Evolutionary conservation across 2,888 invertebrate species (phyloP), one percentile per base, ranked within the genome.

Genomic region (Synergus itoensis): DNA sequence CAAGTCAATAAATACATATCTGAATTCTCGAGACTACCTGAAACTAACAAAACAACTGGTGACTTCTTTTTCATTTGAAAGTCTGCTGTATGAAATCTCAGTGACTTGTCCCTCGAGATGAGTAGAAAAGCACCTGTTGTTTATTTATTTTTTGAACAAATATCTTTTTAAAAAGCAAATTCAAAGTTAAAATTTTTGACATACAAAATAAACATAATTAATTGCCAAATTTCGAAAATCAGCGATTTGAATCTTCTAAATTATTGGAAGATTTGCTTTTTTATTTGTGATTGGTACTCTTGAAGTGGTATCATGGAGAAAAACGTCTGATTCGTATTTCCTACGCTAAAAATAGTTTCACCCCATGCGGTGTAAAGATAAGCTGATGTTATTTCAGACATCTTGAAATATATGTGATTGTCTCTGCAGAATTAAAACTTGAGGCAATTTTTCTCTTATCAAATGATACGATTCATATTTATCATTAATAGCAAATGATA

Each of bases 361-460:
- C 82, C 81, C 82, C 83, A 73, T 73, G 73, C 53, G 73, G 73
- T 73, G 53, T 69, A 80, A 79, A 82, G 84, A 85, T 85, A 85
- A 85, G 85, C 83, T 80, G 84, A 84, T 81, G 82, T 82, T 83
- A 82, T 81, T 81, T 65, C 80, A 73, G 53, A 64, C 77, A 77
- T 28, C 64, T 63, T 48, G 18, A 48, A 53, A 73, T 73, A 73
- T 73, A 67, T 73, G 53, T n/a, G 36, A 73, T 73, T 73, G 73
- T 73, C 73, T 36, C 48, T n/a, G 16, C 48, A 16, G n/a, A 53
- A n/a, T 53, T 28, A 40, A 73, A 73, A 53, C 48, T 73, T 53
- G 16, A n/a, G 8, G 28, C n/a, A 73, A 36, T 28, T 36, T 53
- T 65, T 9, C 11, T 40, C 16, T 48, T 21, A 64, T 65, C 45